These are phyloP conservation scores for Papilio xuthus DNA, from an alignment of 1,140 invertebrate species.

Conservation along the genomic window DNA sequence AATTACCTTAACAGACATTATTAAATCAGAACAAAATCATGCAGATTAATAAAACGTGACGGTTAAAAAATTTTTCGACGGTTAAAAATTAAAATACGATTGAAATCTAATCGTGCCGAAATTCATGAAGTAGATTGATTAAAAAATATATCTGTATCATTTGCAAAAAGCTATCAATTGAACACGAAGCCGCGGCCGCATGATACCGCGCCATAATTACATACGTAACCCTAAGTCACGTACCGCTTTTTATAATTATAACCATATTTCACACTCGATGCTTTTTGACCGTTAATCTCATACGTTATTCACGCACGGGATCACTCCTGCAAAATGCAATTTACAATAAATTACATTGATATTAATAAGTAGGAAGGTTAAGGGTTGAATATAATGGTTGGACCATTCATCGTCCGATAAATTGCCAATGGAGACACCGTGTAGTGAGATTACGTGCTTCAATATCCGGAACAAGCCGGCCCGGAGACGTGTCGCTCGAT, in stretches of 20 bases:
- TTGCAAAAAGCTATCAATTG: slow-evolving; percentile 29
- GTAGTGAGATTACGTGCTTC: slow-evolving; percentile 79
- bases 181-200: slow-evolving; percentile 31
- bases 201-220: slow-evolving; percentile 32
- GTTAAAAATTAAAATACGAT: slow-evolving; percentile 12
- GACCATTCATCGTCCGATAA: slow-evolving; percentile 78
- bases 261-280: slow-evolving; percentile 37
- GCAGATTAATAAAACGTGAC: not conserved
- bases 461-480: slow-evolving; percentile 75
- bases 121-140: slow-evolving; percentile 1
- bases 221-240: slow-evolving; percentile 36
- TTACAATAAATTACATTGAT: slow-evolving; percentile 81
- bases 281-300: slow-evolving; percentile 33
- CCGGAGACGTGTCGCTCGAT: slow-evolving; percentile 48
- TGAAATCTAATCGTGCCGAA: slow-evolving; percentile 24
- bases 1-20: not conserved
- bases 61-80: not conserved
- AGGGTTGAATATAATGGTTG: slow-evolving; percentile 77
- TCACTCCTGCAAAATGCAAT: slow-evolving; percentile 74
- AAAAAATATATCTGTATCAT: slow-evolving; percentile 28
- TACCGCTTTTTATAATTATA: slow-evolving; percentile 33
- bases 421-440: slow-evolving; percentile 77
- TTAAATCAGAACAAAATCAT: not conserved
- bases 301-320: slow-evolving; percentile 60
- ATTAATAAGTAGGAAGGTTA: slow-evolving; percentile 79